Base-by-base conservation (phyloP, 2,888 invertebrate genomes). In the Microctonus brassicae region DNA sequence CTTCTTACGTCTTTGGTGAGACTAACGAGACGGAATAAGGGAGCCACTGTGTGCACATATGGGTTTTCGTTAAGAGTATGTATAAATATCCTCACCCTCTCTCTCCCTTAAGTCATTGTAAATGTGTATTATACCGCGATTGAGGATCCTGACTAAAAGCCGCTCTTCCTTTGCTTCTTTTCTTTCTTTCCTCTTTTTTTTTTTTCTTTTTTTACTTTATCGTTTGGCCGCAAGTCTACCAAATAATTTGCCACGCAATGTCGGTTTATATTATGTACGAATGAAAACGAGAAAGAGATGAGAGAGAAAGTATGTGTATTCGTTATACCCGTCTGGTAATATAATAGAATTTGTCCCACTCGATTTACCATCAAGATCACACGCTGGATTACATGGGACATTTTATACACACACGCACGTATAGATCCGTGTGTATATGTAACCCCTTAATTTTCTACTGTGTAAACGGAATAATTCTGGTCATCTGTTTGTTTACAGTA, bases 21-120 rank as follows among this genome's bases (percentile, higher is more conserved):
- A 74, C 73, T 76, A 77, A 77, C 77, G 76, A 77, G 77, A 76
- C 76, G 77, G 76, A 77, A 77, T 76, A 76, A 77, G 77, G 77
- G 74, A 76, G 77, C 77, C 65, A 73, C 74, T 75, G 73, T 70
- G 77, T 72, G 72, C 74, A 75, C 75, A 72, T 72, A 58, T 29
- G 33, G 58, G 33, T 29, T 29, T 29, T 7, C 29, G 57, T 17
- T 58, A 13, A 29, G 58, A 17, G 72, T 74, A 74, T 74, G 60
- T 53, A 66, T 67, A 73, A 67, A 64, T 73, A 61, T 47, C 47
- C 17, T 47, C 47, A 47, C 47, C 17, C 9, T 47, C 47, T 17
- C 17, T 17, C 17, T 47, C 61, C 73, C 69, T 63, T 69, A 73
- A 60, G 29, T 58, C 66, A 69, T 76, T 74, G 72, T 72, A 57